phyloP scores from a whole-genome alignment of 2,797 vertebrate genomes.

The Tinamus major region DNA sequence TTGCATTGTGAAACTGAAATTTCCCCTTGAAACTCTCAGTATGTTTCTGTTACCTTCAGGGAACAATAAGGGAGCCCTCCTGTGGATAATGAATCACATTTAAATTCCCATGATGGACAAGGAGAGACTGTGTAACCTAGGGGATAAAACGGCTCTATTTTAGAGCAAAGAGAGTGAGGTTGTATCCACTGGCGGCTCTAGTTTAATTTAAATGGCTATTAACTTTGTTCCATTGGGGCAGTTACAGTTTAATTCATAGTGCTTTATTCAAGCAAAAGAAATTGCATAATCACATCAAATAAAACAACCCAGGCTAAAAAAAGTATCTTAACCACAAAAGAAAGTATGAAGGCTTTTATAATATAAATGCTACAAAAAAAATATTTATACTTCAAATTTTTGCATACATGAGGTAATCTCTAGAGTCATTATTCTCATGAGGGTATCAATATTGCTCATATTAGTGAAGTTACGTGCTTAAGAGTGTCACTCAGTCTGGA shows the following conservation, averaged over 20 bases:
- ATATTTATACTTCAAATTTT: neutral
- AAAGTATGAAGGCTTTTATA: neutral
- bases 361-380: neutral
- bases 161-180: constrained; percentile 35
- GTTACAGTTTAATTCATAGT: constrained; percentile 51
- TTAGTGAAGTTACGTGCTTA: neutral
- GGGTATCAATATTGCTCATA: neutral
- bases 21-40: constrained; percentile 57
- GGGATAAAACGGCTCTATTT: constrained; percentile 46
- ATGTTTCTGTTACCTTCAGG: constrained; percentile 53
- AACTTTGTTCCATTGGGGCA: constrained; percentile 53
- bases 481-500: neutral
- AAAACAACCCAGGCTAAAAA: constrained; percentile 31
- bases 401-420: neutral
- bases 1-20: constrained; percentile 61
- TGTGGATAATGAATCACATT: constrained; percentile 57
- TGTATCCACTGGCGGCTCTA: constrained; percentile 36
- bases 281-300: neutral
- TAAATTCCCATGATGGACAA: constrained; percentile 52
- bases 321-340: neutral
- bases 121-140: constrained; percentile 49
- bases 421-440: neutral
- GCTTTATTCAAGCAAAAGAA: constrained; percentile 52
- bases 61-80: constrained; percentile 65
- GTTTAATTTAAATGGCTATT: constrained; percentile 71